phyloP scores from a whole-genome alignment of 2,797 vertebrate species.

The Pseudomugil tenellus region DNA sequence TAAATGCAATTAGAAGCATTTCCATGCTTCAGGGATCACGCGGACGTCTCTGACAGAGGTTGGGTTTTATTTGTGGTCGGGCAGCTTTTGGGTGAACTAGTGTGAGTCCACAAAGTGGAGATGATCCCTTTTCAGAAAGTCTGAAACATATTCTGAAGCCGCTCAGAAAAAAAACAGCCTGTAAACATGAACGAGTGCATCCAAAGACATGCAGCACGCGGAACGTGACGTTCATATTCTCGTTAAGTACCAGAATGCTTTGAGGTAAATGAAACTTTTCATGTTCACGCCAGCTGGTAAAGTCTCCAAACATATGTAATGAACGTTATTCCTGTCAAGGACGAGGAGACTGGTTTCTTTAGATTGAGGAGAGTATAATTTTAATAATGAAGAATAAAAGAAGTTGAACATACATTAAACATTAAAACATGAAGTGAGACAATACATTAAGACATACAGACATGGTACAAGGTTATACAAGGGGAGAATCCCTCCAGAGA shows the following conservation, averaged over 20 bases:
- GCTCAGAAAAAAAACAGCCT: too few relatives aligned
- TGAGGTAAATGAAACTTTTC: neutral
- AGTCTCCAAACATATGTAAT: too few relatives aligned
- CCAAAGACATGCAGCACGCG: neutral
- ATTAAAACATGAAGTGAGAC: too few relatives aligned
- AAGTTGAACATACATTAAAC: too few relatives aligned
- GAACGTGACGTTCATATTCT: neutral
- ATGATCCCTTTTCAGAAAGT: neutral
- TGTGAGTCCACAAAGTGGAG: neutral
- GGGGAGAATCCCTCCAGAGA: too few relatives aligned
- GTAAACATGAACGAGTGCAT: neutral
- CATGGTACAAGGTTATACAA: too few relatives aligned
- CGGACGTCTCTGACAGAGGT: conserved; percentile 34
- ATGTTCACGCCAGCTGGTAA: too few relatives aligned
- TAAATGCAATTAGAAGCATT: conserved; percentile 60
- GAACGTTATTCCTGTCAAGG: too few relatives aligned
- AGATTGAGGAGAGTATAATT: too few relatives aligned
- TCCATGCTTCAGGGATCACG: conserved; percentile 55
- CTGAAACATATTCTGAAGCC: neutral
- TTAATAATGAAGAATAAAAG: too few relatives aligned
- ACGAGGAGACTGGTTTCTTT: too few relatives aligned
- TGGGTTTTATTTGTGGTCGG: conserved; percentile 18
- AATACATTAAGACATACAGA: too few relatives aligned
- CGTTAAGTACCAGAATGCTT: neutral
- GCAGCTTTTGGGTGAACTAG: conserved; percentile 3